A percentile compares a stretch with the other conserved stretches of the same genome.
Conservation (phyloP, 2,888 invertebrate species). For the Dioctria linearis region DNA sequence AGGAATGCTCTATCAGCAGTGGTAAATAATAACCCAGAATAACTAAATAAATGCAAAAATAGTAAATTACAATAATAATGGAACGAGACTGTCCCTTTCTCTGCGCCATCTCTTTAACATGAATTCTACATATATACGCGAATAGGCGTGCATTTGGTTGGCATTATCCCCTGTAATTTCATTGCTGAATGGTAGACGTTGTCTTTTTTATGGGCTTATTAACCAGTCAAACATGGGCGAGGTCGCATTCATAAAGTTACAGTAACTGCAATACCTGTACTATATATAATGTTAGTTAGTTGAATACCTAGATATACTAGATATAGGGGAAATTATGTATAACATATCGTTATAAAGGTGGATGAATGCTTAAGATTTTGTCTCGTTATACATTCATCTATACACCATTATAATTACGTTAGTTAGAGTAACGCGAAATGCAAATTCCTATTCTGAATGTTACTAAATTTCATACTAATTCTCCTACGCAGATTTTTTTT, state of each 20-base stretch:
- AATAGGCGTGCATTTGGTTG: constrained; percentile 24
- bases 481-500: constrained; percentile 25
- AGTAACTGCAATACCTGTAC: constrained; percentile 4
- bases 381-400: background rate
- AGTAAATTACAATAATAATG: constrained; percentile 23
- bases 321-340: too few relatives aligned
- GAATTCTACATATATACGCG: background rate
- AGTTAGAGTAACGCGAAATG: too few relatives aligned
- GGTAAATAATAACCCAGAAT: constrained; percentile 25
- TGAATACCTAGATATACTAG: too few relatives aligned
- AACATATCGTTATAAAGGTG: too few relatives aligned
- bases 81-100: constrained; percentile 24
- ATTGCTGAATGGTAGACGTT: constrained; percentile 21
- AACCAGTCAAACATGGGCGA: constrained; percentile 41
- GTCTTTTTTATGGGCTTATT: constrained; percentile 39
- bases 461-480: background rate
- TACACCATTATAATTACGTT: background rate
- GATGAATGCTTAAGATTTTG: too few relatives aligned
- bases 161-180: constrained; percentile 24
- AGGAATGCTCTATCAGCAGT: constrained; percentile 13
- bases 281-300: too few relatives aligned
- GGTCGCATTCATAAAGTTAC: constrained; percentile 25
- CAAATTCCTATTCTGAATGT: too few relatives aligned
- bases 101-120: background rate
- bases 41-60: background rate